phyloP scores from a whole-genome alignment of 2,113 vertebrate species.

The Vicugna pacos region DNA sequence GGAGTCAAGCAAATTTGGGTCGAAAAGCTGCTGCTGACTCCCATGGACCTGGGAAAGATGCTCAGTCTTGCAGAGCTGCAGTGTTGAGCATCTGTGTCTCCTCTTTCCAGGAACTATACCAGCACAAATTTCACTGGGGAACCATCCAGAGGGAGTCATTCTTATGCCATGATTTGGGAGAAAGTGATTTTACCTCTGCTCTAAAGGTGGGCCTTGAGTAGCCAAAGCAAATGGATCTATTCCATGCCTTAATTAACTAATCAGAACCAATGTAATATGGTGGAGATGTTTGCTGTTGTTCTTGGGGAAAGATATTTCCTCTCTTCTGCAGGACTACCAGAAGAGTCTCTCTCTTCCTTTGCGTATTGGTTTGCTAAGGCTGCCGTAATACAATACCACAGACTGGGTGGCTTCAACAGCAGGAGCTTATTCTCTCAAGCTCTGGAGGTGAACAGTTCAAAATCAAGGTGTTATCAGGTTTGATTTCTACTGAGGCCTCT shows the following conservation, averaged over 20 bases:
- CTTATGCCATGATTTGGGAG: background rate
- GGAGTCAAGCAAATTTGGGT: background rate
- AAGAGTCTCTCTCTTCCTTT: background rate
- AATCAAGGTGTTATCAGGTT: background rate
- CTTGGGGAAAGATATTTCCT: no score
- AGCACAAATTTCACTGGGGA: background rate
- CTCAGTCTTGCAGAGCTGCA: background rate
- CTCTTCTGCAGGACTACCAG: background rate
- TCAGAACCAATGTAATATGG: background rate
- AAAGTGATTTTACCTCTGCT: background rate
- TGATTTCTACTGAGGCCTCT: background rate
- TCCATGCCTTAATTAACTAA: background rate
- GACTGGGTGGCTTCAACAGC: background rate
- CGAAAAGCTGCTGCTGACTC: background rate
- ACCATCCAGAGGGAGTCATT: background rate
- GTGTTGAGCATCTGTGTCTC: background rate
- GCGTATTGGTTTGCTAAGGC: background rate
- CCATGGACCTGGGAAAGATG: background rate
- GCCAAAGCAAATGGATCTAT: background rate
- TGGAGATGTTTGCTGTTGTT: background rate
- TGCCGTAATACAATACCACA: background rate
- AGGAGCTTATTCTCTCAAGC: background rate
- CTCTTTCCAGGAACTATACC: background rate
- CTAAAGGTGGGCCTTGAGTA: background rate
- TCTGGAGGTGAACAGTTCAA: background rate